Evolutionary conservation across 2,113 vertebrate species (phyloP), one percentile per base, ranked within the genome.

Genomic region (Gnathonemus echidnorhynchus): DNA sequence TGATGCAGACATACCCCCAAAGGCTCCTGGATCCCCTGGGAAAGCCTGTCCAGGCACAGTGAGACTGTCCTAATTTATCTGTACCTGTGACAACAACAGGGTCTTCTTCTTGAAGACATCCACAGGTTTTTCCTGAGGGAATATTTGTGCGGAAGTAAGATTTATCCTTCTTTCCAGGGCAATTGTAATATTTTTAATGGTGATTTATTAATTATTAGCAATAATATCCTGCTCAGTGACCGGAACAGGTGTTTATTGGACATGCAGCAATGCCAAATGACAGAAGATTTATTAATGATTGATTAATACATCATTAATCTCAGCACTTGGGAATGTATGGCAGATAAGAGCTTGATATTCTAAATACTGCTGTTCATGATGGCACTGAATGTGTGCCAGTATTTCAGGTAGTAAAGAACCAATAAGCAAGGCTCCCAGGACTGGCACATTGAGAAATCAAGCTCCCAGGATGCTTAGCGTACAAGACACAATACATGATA

Each of bases 201-300:
- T 39, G 11, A 49, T 88, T n/a, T 88, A 58, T 88, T 88, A 45
- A 88, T 42, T 39, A 88, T 39, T 88, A 88, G 31, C 56, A 13
- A 46, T 88, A n/a, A 88, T 45, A 35, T 45, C 53, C 19, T 21
- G 17, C 19, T 88, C 17, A 5, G 5, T 88, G 86, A 87, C 50
- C 0, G 10, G 27, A 87, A 31, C 45, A 52, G 19, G 21, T 58
- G 9, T 62, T 62, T 42, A 88, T 45, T 53, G 17, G 31, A 53
- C 48, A 53, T 87, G 86, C 24, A n/a, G 11, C 53, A 87, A 87
- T 53, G 48, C 85, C 85, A 49, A 17, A 42, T 88, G 27, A 62
- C 62, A 62, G 87, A 58, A 45, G 9, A 62, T 42, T 88, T 88
- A 62, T 88, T 62, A 45, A 88, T 46, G 70, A 19, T 77, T 42